Evolutionary conservation across 2,888 invertebrate species (phyloP).

Genomic region (Drosophila rubida): DNA sequence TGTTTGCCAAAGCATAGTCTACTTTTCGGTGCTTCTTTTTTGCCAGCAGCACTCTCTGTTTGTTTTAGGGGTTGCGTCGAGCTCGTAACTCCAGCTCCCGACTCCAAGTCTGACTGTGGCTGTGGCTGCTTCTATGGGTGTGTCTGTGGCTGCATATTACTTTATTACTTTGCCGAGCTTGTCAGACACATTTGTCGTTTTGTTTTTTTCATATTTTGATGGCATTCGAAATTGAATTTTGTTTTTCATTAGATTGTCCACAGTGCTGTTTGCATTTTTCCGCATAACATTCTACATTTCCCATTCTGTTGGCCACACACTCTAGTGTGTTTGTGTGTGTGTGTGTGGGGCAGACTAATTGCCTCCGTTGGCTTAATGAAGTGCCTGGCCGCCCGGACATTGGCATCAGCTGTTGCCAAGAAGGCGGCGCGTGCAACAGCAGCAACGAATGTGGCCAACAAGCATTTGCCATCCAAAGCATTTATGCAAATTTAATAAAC

Average conservation of each 20-base stretch:
- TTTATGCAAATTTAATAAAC: constrained; percentile 82
- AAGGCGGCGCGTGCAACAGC: constrained; percentile 52
- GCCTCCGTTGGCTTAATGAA: constrained; percentile 67
- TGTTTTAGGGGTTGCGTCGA: constrained; percentile 4
- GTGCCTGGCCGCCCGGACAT: constrained; percentile 57
- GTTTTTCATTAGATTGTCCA: constrained; percentile 24
- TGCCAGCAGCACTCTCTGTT: neutral
- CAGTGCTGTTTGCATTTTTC: constrained; percentile 8
- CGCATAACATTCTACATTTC: constrained; percentile 28
- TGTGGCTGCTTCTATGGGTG: neutral
- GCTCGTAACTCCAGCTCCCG: neutral
- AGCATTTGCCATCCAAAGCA: constrained; percentile 61
- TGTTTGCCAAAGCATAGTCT: constrained; percentile 13
- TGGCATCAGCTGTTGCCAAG: constrained; percentile 64
- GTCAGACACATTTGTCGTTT: constrained; percentile 26
- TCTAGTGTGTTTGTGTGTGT: constrained; percentile 14
- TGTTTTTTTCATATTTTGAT: constrained; percentile 26
- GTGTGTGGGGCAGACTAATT: constrained; percentile 59
- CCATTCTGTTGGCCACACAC: constrained; percentile 34
- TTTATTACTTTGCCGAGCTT: constrained; percentile 20
- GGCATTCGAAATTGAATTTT: constrained; percentile 32
- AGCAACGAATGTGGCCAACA: constrained; percentile 14
- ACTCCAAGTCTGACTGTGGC: neutral
- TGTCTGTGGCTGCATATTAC: constrained; percentile 24
- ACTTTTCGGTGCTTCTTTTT: constrained; percentile 7